Evolutionary conservation across 2,888 invertebrate genomes (phyloP).

Genomic region (Eurytoma californica): DNA sequence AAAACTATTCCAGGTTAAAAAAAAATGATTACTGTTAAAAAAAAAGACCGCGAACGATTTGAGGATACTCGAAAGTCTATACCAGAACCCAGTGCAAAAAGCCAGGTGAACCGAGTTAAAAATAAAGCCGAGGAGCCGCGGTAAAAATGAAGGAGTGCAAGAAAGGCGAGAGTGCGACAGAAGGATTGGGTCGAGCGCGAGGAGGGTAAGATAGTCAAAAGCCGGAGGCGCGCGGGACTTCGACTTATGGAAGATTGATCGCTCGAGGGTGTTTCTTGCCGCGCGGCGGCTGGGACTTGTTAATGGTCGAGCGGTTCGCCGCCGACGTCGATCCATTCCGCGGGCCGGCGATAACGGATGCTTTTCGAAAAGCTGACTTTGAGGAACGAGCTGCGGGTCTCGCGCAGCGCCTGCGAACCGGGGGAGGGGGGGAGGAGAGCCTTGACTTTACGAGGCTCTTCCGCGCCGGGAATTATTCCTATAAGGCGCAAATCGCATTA

Average conservation of each 20-base stretch:
- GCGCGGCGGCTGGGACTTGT: slow-evolving; percentile 58
- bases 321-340: slow-evolving; percentile 62
- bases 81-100: not conserved
- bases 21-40: too few species aligned
- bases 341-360: slow-evolving; percentile 50
- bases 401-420: not conserved
- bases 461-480: slow-evolving; percentile 45
- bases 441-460: slow-evolving; percentile 43
- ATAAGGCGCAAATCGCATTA: slow-evolving; percentile 45
- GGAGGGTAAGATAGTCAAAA: slow-evolving; percentile 47
- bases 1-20: too few species aligned
- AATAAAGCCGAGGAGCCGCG: not conserved
- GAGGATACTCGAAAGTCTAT: too few species aligned
- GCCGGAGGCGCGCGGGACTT: slow-evolving; percentile 46
- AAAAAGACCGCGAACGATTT: too few species aligned
- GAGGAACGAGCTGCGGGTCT: slow-evolving; percentile 52
- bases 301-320: slow-evolving; percentile 66
- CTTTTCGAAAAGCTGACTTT: slow-evolving; percentile 56
- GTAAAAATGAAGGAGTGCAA: not conserved
- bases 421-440: not conserved
- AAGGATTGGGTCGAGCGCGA: not conserved
- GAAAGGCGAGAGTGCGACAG: not conserved
- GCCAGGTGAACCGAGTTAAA: not conserved
- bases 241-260: slow-evolving; percentile 68
- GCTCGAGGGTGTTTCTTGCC: slow-evolving; percentile 54